A percentile compares a stretch with the other conserved stretches of the same genome.
Evolutionary conservation across 1,140 invertebrate species (phyloP).

Genomic region (Campodea augens): DNA sequence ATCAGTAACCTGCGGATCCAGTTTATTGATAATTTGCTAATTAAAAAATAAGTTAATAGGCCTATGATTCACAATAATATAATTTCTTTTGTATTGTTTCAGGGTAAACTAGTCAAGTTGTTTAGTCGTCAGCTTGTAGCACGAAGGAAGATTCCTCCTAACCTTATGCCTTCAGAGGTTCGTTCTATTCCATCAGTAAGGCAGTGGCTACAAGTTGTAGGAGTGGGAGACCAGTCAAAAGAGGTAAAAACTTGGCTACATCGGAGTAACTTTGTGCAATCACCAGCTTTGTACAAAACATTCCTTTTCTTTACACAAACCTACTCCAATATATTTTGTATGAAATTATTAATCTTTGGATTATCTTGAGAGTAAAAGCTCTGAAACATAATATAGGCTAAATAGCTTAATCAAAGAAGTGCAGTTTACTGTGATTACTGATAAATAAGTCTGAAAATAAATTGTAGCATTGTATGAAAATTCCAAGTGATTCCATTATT

Average conservation of each 20-base stretch:
- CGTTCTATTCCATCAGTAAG: conserved; percentile 48
- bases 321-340: too few species aligned
- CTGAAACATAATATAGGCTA: too few species aligned
- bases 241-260: conserved; percentile 38
- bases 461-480: too few species aligned
- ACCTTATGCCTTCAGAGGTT: conserved; percentile 34
- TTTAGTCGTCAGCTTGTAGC: conserved; percentile 77
- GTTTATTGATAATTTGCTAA: neutral
- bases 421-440: too few species aligned
- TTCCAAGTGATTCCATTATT: too few species aligned
- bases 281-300: too few species aligned
- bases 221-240: conserved; percentile 46
- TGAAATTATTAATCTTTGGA: too few species aligned
- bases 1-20: neutral
- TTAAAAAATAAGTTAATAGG: neutral
- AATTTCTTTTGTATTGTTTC: conserved; percentile 21
- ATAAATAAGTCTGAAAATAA: too few species aligned
- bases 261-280: too few species aligned
- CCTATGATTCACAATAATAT: neutral
- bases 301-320: too few species aligned
- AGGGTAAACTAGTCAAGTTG: conserved; percentile 85
- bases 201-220: conserved; percentile 83
- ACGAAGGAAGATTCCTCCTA: conserved; percentile 47
- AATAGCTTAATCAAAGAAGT: too few species aligned
- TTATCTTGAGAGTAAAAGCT: too few species aligned